Evolutionary conservation across 2,797 vertebrate species (phyloP).

Genomic region (Sitta carolinensis): DNA sequence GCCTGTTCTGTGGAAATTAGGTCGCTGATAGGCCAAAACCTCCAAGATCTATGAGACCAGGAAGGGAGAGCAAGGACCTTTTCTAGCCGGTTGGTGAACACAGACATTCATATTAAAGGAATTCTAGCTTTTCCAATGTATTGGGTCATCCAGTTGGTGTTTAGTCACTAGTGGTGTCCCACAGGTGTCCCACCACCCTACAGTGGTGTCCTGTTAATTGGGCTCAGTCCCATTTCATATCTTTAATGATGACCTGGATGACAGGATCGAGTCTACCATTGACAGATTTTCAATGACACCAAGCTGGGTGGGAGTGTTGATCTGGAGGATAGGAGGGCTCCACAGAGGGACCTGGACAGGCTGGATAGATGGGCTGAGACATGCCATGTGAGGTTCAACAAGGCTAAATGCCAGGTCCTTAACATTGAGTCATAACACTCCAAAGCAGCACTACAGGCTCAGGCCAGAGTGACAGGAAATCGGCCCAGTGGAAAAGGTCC

Average conservation of each 20-base stretch:
- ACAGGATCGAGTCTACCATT: background rate
- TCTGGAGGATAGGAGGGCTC: background rate
- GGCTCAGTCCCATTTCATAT: background rate
- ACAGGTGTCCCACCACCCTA: too few species aligned
- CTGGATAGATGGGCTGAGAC: background rate
- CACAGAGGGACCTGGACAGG: background rate
- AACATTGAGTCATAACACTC: background rate
- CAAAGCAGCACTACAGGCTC: too few species aligned
- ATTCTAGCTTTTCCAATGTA: background rate
- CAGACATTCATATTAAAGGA: background rate
- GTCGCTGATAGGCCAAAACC: background rate
- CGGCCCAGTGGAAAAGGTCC: background rate
- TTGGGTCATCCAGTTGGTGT: background rate
- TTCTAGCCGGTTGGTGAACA: background rate
- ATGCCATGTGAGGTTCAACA: background rate
- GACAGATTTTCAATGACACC: background rate
- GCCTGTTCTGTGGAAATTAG: background rate
- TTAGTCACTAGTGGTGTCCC: too few species aligned
- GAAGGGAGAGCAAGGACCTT: background rate
- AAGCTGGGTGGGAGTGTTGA: background rate
- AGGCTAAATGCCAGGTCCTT: background rate
- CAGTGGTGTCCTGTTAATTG: background rate
- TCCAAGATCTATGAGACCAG: background rate
- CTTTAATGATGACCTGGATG: background rate
- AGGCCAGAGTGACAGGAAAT: background rate